phyloP scores from a whole-genome alignment of 2,888 invertebrate genomes.

The Norana najaformis region DNA sequence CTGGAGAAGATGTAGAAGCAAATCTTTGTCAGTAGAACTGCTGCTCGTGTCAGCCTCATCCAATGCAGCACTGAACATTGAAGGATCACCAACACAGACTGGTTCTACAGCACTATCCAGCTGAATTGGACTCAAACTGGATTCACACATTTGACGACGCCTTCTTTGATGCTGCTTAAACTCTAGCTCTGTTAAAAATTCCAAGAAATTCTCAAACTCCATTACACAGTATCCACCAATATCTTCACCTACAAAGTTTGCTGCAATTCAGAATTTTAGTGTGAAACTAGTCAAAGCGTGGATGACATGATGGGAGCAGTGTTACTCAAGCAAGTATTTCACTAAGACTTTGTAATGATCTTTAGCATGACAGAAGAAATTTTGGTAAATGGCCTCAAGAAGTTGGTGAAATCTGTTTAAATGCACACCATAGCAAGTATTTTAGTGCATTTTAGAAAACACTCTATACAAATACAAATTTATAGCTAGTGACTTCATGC shows the following conservation, averaged over 20 bases:
- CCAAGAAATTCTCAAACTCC: background rate
- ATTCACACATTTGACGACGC: background rate
- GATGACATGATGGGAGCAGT: background rate
- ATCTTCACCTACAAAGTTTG: background rate
- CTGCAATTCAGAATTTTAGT: background rate
- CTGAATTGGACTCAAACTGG: background rate
- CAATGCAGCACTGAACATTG: background rate
- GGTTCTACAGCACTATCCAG: background rate
- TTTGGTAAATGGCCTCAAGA: no score
- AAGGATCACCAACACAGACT: background rate
- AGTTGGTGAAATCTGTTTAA: no score
- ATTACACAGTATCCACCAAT: background rate
- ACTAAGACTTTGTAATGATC: background rate
- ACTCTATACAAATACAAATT: background rate
- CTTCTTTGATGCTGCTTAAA: background rate
- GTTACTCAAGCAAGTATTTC: background rate
- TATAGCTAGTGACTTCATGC: no score
- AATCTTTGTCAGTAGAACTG: constrained; percentile 14
- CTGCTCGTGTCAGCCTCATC: background rate
- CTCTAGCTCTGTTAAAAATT: background rate
- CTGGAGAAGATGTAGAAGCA: constrained; percentile 10
- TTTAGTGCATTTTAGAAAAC: no score
- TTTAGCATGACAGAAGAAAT: no score
- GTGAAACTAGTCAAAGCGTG: no score
- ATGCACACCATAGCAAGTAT: no score